Evolutionary conservation across 2,797 vertebrate species (phyloP).

Genomic region (Tauraco hartlaubi): DNA sequence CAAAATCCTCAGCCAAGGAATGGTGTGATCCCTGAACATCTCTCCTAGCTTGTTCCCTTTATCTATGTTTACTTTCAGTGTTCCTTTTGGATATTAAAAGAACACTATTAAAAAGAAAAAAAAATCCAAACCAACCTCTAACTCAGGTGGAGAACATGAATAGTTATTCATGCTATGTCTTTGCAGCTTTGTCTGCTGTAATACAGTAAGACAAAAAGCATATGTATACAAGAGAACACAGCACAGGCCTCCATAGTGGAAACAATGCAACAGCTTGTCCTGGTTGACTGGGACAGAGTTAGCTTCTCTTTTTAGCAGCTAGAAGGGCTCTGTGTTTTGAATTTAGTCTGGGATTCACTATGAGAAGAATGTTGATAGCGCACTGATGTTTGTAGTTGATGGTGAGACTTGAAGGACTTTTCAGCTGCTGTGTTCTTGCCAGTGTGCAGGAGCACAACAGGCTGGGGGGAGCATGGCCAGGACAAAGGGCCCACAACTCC

Average conservation of each 20-base stretch:
- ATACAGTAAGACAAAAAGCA: not conserved
- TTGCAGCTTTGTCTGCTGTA: not conserved
- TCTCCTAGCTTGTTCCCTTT: not conserved
- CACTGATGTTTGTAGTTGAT: no score
- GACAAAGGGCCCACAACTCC: no score
- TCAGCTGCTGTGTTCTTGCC: no score
- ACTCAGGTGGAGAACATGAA: not conserved
- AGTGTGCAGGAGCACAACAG: no score
- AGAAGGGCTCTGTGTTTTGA: no score
- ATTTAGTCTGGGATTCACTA: no score
- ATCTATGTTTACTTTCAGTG: not conserved
- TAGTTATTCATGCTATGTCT: not conserved
- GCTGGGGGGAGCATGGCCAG: no score
- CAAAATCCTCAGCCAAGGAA: not conserved
- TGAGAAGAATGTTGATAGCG: no score
- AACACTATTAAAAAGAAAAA: not conserved
- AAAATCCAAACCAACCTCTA: not conserved
- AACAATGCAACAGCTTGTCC: not conserved
- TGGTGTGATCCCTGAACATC: not conserved
- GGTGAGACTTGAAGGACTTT: no score
- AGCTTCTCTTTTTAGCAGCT: no score
- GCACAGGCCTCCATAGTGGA: not conserved
- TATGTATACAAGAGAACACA: not conserved
- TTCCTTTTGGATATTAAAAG: not conserved
- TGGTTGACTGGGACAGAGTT: no score